Percentiles rank a stretch among this genome's conserved stretches.
Evolutionary conservation across 2,888 invertebrate species (phyloP).

Genomic region (Micoletzkya japonica): DNA sequence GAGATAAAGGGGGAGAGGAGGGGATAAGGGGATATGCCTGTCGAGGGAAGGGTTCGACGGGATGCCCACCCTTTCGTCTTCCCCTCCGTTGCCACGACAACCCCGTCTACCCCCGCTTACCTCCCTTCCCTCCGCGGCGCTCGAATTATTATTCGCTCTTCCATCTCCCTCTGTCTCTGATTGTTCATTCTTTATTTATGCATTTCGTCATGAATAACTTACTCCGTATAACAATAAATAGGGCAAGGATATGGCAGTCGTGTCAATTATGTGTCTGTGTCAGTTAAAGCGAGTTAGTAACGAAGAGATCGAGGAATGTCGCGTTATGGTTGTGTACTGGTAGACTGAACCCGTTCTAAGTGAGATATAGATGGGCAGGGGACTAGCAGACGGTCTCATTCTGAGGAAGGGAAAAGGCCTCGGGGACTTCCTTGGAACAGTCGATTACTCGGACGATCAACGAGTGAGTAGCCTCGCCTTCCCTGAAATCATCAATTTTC

Average conservation of each 20-base stretch:
- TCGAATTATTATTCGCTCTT: too few species aligned
- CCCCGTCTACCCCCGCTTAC: neutral
- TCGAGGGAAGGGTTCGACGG: neutral
- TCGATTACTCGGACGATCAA: slow-evolving; percentile 11
- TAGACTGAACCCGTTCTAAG: neutral
- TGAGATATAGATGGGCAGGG: too few species aligned
- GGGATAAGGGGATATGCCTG: neutral
- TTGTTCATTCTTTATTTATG: neutral
- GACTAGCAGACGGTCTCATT: slow-evolving; percentile 3
- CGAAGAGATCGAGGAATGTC: neutral
- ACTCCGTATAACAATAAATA: neutral
- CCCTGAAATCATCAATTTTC: too few species aligned
- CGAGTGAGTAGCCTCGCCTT: too few species aligned
- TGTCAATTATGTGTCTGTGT: neutral
- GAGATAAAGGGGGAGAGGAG: neutral
- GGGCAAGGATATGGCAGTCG: too few species aligned
- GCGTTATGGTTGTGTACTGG: neutral
- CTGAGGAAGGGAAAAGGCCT: slow-evolving; percentile 13
- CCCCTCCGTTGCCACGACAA: neutral
- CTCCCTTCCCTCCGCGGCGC: too few species aligned
- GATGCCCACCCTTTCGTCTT: neutral
- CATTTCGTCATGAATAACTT: neutral
- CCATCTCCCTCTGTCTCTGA: too few species aligned
- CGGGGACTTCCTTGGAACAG: slow-evolving; percentile 15
- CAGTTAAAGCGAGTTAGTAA: neutral